Evolutionary conservation across 1,140 invertebrate genomes (phyloP), one percentile per base, ranked within the genome.

Genomic region (Acromyrmex heyeri): DNA sequence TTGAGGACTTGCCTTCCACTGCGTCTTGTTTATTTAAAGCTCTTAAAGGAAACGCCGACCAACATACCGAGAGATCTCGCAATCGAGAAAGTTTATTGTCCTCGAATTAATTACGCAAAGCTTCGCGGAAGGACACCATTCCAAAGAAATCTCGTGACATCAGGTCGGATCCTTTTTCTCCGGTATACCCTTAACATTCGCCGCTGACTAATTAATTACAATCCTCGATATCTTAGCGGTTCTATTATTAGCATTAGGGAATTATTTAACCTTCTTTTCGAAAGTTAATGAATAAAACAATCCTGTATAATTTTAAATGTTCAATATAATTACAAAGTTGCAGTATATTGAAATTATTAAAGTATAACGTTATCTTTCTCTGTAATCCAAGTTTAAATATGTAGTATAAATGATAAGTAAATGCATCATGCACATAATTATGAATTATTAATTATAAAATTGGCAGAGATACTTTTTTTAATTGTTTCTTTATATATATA

Each of bases 81-180:
- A 73, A 83, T 27, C 38, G 38, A 73, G 67, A 61, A 83, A 83
- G 69, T 75, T 73, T 61, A 12, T 72, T 62, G 69, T 61, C 24
- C 55, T 38, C 78, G 69, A 86, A 87, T 87, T 87, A 87, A 87
- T 87, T 73, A 83, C 61, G 67, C 86, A 83, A 73, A 86, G 61
- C 64, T 87, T 87, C 86, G 70, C 64, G 50, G 86, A 85, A 87
- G 86, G 82, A 77, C 24, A 38, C 57, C 7, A 44, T 67, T 87
- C 78, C 30, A 57, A 44, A 70, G 69, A 85, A 85, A 85, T 75
- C 86, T 59, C 44, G 24, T 48, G 79, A 87, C 67, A 83, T 86
- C 78, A 27, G 34, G 21, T 67, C 44, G 24, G 64, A 69, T 82
- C 65, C 77, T 38, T 82, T 82, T 38, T 24, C 55, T 81, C 16